Evolutionary conservation across 1,140 invertebrate genomes (phyloP).

Genomic region (Hylaeus anthracinus): DNA sequence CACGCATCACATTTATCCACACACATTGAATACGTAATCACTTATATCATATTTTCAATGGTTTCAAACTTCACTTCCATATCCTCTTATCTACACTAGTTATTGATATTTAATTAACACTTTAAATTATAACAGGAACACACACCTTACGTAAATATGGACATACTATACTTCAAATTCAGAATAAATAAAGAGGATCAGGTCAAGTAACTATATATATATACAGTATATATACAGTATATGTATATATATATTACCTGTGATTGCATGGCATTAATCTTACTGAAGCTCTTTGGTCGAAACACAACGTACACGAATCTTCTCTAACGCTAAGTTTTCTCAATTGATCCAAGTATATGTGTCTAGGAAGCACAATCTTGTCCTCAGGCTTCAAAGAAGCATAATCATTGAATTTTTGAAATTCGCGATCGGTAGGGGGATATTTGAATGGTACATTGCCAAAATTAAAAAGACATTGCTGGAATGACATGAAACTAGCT

Average conservation of each 20-base stretch:
- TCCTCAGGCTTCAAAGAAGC: slow-evolving; percentile 87
- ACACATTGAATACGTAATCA: too few species aligned
- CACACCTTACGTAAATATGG: background rate
- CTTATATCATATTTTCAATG: too few species aligned
- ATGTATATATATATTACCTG: slow-evolving; percentile 81
- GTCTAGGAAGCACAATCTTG: slow-evolving; percentile 86
- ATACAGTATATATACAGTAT: slow-evolving; percentile 50
- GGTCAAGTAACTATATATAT: slow-evolving; percentile 3
- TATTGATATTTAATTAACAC: too few species aligned
- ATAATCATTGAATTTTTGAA: slow-evolving; percentile 90
- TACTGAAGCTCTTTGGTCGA: slow-evolving; percentile 89
- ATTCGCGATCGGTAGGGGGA: slow-evolving; percentile 86
- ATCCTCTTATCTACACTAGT: too few species aligned
- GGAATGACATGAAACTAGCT: slow-evolving; percentile 97
- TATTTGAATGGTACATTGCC: slow-evolving; percentile 90
- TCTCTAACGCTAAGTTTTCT: slow-evolving; percentile 89
- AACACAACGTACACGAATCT: slow-evolving; percentile 94
- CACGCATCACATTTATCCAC: too few species aligned
- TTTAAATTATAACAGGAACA: too few species aligned
- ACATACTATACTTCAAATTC: background rate
- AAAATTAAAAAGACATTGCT: slow-evolving; percentile 97
- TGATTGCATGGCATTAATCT: slow-evolving; percentile 91
- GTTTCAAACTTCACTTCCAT: too few species aligned
- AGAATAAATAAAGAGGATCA: background rate
- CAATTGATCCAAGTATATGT: slow-evolving; percentile 88